phyloP scores from a whole-genome alignment of 1,140 invertebrate genomes.

The Zaprionus vittiger region DNA sequence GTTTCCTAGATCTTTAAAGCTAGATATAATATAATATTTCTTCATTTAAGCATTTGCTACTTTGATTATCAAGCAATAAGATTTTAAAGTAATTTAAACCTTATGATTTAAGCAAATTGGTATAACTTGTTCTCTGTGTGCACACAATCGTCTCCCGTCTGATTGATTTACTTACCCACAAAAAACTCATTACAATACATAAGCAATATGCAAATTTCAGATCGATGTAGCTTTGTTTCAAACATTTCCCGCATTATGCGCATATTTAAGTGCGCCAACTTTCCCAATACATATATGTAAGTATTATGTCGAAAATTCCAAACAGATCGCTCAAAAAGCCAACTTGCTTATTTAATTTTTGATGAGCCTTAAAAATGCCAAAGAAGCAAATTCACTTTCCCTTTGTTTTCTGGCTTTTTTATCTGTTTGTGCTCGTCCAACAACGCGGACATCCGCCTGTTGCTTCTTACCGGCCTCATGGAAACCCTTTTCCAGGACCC shows the following conservation, averaged over 20 bases:
- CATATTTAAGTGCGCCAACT: conserved; percentile 57
- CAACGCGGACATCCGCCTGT: conserved; percentile 17
- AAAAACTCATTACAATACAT: conserved; percentile 8
- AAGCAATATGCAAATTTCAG: conserved; percentile 20
- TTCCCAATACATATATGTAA: conserved; percentile 5
- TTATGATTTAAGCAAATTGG: background rate
- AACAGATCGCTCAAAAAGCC: conserved; percentile 28
- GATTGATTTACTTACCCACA: background rate
- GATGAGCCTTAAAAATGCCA: conserved; percentile 42
- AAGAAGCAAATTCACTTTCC: conserved; percentile 6
- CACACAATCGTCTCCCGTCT: background rate
- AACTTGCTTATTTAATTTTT: conserved; percentile 64
- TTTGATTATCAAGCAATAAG: too few relatives aligned
- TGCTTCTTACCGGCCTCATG: conserved; percentile 7
- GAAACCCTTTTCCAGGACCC: conserved; percentile 20
- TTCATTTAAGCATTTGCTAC: too few relatives aligned
- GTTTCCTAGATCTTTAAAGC: too few relatives aligned
- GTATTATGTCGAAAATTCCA: conserved; percentile 11
- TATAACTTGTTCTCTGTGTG: background rate
- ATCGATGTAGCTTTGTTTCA: conserved; percentile 1
- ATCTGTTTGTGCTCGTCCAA: conserved; percentile 12
- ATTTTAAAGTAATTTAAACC: background rate
- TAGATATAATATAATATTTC: too few relatives aligned
- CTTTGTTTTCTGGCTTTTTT: background rate
- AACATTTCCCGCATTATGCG: conserved; percentile 59